phyloP scores from a whole-genome alignment of 2,797 vertebrate species.

The Pristis pectinata region DNA sequence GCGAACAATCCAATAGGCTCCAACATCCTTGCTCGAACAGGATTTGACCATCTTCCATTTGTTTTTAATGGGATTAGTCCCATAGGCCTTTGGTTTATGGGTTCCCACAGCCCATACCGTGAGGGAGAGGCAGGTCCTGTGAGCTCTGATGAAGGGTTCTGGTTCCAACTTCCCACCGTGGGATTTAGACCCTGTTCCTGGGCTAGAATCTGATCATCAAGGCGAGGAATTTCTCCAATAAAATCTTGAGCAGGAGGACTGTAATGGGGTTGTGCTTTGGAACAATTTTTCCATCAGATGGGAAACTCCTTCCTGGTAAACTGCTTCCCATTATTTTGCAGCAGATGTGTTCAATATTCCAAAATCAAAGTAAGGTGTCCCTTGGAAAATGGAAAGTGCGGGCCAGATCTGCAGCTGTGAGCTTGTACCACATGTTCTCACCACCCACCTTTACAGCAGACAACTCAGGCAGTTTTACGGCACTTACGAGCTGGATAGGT shows the following conservation, averaged over 20 bases:
- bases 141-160: too few species aligned
- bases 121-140: too few species aligned
- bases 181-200: too few species aligned
- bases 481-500: neutral
- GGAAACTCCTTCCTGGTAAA: neutral
- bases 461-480: constrained; percentile 2
- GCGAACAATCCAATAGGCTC: too few species aligned
- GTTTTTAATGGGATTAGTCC: too few species aligned
- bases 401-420: neutral
- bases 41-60: too few species aligned
- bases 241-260: neutral
- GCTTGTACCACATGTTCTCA: neutral
- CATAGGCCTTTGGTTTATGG: too few species aligned
- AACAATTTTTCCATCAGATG: neutral
- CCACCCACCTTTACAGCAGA: neutral
- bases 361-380: neutral
- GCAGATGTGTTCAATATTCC: neutral
- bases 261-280: neutral
- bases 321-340: neutral
- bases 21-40: too few species aligned
- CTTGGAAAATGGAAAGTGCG: neutral
- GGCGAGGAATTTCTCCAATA: neutral
- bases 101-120: too few species aligned
- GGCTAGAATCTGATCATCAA: neutral
- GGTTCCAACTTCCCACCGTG: too few species aligned